phyloP scores from a whole-genome alignment of 2,797 vertebrate species.

The Balearica regulorum region DNA sequence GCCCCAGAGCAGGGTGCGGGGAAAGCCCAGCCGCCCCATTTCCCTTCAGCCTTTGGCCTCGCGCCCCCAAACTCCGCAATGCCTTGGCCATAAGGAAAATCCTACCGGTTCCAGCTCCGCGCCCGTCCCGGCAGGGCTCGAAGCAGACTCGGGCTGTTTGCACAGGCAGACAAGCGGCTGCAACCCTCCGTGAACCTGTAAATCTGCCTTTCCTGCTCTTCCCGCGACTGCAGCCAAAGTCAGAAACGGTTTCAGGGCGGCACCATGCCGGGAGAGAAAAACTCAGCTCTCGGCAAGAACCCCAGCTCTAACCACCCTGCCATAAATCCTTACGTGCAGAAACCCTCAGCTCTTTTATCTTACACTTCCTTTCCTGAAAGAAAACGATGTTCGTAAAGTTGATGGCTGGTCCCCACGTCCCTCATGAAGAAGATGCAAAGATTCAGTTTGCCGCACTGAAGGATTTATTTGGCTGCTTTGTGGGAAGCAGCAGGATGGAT shows the following conservation, averaged over 20 bases:
- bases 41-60: not conserved
- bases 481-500: not conserved
- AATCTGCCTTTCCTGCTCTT: not conserved
- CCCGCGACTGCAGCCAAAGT: not conserved
- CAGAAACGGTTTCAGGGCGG: not conserved
- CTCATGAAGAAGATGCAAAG: not conserved
- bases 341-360: not conserved
- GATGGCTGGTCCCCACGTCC: not conserved
- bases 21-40: not conserved
- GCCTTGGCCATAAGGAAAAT: not conserved
- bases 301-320: not conserved
- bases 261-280: not conserved
- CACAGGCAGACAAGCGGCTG: not conserved
- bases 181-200: not conserved
- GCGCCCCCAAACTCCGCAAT: not conserved
- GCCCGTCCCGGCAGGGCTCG: fast-evolving
- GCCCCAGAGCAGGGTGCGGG: fast-evolving
- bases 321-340: not conserved
- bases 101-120: not conserved
- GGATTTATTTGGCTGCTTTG: not conserved
- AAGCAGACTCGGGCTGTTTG: not conserved
- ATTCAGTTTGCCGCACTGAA: not conserved
- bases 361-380: not conserved
- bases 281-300: not conserved
- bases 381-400: not conserved